Percentiles rank a stretch among this genome's conserved stretches.
These are phyloP conservation scores for Neostethus bicornis DNA, from an alignment of 2,797 vertebrate species.

Conservation along the genomic window DNA sequence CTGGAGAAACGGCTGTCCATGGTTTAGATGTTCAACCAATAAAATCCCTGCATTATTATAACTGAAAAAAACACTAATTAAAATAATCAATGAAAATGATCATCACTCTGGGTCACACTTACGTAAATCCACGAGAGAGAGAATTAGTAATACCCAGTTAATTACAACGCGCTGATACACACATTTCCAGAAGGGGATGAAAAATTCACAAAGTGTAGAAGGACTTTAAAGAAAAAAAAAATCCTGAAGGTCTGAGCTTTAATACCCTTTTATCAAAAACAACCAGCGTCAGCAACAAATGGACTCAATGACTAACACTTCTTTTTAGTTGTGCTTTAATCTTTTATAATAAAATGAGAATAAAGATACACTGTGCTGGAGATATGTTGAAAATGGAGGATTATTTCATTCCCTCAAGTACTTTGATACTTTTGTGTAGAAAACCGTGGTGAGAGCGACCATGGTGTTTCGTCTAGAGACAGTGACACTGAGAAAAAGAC, in stretches of 20 bases:
- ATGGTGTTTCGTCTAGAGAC: too few relatives aligned
- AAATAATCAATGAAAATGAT: slow-evolving; percentile 40
- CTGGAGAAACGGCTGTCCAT: slow-evolving; percentile 4
- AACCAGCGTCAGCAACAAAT: slow-evolving; percentile 12
- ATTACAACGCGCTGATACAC: slow-evolving; percentile 63
- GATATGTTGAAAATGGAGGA: too few relatives aligned
- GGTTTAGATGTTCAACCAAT: slow-evolving; percentile 5
- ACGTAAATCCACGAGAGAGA: slow-evolving; percentile 36
- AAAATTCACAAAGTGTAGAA: slow-evolving; percentile 30
- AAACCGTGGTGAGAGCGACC: too few relatives aligned
- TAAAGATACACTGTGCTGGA: neutral
- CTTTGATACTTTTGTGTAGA: too few relatives aligned
- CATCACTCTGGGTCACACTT: slow-evolving; percentile 22
- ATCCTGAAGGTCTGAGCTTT: slow-evolving; percentile 17
- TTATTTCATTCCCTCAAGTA: too few relatives aligned
- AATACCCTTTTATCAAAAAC: slow-evolving; percentile 22
- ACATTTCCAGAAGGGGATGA: slow-evolving; percentile 35
- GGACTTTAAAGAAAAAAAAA: slow-evolving; percentile 7
- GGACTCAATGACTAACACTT: neutral
- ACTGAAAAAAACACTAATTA: slow-evolving; percentile 53
- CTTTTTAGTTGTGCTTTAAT: neutral
- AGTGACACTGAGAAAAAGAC: too few relatives aligned
- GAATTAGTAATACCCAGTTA: slow-evolving; percentile 45
- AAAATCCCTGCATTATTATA: too few relatives aligned
- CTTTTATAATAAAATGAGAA: neutral